Evolutionary conservation across 2,888 invertebrate species (phyloP), one percentile per base, ranked within the genome.

Genomic region (Cantharis flavilabris): DNA sequence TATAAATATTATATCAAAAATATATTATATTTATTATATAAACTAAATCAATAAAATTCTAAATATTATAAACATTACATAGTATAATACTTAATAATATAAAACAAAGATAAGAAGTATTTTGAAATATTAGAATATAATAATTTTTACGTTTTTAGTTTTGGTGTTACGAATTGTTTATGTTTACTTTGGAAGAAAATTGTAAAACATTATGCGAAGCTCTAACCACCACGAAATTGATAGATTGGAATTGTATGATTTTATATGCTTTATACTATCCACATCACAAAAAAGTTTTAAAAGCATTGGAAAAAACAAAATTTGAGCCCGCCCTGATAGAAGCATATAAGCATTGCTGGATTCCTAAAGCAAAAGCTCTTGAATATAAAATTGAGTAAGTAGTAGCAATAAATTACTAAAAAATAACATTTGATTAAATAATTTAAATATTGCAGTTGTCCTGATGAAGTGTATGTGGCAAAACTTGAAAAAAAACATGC

Each of bases 401-500:
- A 30, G 9, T 2, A 9, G n/a, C n/a, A n/a, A 3, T 30, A 62
- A 62, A 2, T n/a, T 7, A 18, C 9, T 70, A 49, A 49, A 33
- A 5, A 33, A n/a, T 13, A 33, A 13, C 1, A n/a, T 13, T 67
- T 7, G 0, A n/a, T 67, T 67, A 23, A 9, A 13, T n/a, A 26
- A 9, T 18, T 23, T 2, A 3, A 67, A 23, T n/a, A 65, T 82
- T 83, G 62, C 71, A 87, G 87, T 23, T 81, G 85, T 74, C 86
- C 87, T 2, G 71, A 85, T 10, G 87, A 86, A 16, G 85, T 87
- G 49, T 87, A 87, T 71, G 69, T 88, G 30, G 82, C 82, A 49
- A 80, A 83, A 69, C 73, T 89, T 30, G 81, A 84, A 64, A 70
- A 81, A 28, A 81, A 83, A 63, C 84, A 87, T 72, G 82, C 86